Conservation (phyloP, 1,140 invertebrate genomes). For the Heliothis virescens region DNA sequence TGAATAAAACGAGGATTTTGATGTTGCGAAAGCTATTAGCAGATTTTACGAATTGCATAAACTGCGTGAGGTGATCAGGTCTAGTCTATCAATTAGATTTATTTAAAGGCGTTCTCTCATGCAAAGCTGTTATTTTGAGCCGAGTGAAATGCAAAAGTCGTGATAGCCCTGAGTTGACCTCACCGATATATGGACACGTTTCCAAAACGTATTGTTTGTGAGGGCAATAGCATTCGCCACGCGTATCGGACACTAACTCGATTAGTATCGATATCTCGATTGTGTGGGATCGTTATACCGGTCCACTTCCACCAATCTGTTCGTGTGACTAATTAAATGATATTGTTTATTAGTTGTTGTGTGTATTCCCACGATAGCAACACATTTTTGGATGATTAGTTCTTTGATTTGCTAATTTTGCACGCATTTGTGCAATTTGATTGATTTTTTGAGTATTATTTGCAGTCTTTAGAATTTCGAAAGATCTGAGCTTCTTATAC, state of each 20-base stretch:
- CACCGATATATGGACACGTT: background rate
- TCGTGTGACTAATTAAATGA: background rate
- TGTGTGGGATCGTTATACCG: background rate
- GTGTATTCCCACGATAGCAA: background rate
- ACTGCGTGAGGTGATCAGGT: too few species aligned
- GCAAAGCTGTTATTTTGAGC: background rate
- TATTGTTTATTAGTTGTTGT: background rate
- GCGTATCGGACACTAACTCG: conserved; percentile 20
- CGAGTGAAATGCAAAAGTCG: background rate
- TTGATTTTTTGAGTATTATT: too few species aligned
- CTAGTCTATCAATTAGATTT: too few species aligned
- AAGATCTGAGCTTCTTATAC: too few species aligned
- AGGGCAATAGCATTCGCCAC: conserved; percentile 25
- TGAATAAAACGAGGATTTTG: background rate
- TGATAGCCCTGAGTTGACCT: background rate
- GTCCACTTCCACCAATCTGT: background rate
- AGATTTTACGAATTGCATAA: too few species aligned
- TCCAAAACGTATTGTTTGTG: background rate
- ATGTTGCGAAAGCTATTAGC: background rate
- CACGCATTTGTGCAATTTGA: background rate
- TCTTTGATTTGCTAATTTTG: background rate
- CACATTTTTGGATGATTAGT: background rate
- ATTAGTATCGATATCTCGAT: conserved; percentile 4
- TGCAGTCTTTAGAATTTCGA: too few species aligned
- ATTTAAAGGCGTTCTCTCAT: too few species aligned